Evolutionary conservation across 2,113 vertebrate species (phyloP), one percentile per base, ranked within the genome.

Genomic region (Pseudolaguvia tuberculata): DNA sequence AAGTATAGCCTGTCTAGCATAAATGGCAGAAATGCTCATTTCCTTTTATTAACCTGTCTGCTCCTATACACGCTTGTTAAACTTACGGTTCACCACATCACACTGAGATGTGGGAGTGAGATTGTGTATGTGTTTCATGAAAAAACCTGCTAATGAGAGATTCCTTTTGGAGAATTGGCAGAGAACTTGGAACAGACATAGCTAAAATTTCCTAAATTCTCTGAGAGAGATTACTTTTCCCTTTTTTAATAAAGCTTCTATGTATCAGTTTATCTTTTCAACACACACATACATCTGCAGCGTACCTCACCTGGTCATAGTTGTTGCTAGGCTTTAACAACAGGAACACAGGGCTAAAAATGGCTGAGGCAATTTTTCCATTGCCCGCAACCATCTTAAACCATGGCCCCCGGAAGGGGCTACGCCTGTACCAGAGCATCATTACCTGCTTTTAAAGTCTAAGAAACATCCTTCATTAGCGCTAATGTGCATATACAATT

Each of bases 251-350:
- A 47, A 4, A 20, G 66, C 72, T 35, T 68, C 47, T 45, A 7
- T 27, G 15, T 18, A 66, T 66, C 5, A 4, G 25, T 48, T 66
- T 42, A 42, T 4, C 39, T 42, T 42, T 42, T 42, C 91, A 91
- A 27, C 27, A 55, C 65, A 66, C 58, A 59, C 72, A 63, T 52
- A 56, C 83, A 90, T 91, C 75, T 91, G 25, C 58, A 61, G 59
- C 25, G 21, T 62, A n/a, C 39, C 45, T 72, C 67, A 72, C 72
- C 61, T 78, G 58, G n/a, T 68, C 76, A 29, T 81, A 63, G 42
- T 47, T 23, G 57, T 56, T 52, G 45, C 70, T 55, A n/a, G 73
- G 76, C 77, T 81, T 78, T 81, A 78, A 81, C 79, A 78, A 81
- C 79, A 78, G 79, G 76, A 81, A 78, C 51, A 70, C 59, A 53